A percentile compares a stretch with the other conserved stretches of the same genome.
Conservation (phyloP, 2,797 vertebrate genomes). For the Poecile montanus region DNA sequence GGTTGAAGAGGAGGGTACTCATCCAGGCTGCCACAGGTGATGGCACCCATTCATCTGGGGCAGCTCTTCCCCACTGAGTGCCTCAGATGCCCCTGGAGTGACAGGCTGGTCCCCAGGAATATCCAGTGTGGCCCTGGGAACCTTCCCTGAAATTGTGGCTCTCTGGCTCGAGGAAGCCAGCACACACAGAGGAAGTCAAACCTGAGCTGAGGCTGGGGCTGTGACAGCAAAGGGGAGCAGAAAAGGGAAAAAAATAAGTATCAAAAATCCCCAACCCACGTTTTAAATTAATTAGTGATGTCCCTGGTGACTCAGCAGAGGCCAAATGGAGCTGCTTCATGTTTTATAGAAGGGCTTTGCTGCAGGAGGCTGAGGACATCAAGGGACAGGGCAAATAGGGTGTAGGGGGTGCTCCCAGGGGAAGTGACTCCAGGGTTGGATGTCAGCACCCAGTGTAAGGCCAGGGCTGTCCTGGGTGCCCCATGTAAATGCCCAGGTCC, state of each 20-base stretch:
- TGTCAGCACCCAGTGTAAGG: neutral
- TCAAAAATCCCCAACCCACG: neutral
- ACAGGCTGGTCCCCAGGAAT: neutral
- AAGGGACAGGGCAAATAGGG: neutral
- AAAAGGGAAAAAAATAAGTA: neutral
- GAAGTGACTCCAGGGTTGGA: rapidly evolving
- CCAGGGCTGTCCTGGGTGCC: neutral
- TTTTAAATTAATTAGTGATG: conserved; percentile 51
- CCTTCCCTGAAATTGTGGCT: neutral
- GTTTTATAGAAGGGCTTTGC: conserved; percentile 30
- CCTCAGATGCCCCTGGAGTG: rapidly evolving
- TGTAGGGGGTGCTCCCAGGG: neutral
- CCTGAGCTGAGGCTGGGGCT: neutral
- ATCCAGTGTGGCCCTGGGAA: neutral
- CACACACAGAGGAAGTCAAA: neutral
- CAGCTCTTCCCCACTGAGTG: neutral
- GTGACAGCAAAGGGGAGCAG: neutral
- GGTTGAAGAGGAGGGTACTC: neutral
- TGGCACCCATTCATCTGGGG: neutral
- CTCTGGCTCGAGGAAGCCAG: neutral
- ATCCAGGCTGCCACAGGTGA: neutral
- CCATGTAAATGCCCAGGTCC: neutral
- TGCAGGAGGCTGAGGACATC: neutral
- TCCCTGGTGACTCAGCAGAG: conserved; percentile 39
- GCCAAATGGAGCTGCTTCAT: conserved; percentile 35